Conservation (phyloP, 2,888 invertebrate species). For the Melinopterus prodromus region DNA sequence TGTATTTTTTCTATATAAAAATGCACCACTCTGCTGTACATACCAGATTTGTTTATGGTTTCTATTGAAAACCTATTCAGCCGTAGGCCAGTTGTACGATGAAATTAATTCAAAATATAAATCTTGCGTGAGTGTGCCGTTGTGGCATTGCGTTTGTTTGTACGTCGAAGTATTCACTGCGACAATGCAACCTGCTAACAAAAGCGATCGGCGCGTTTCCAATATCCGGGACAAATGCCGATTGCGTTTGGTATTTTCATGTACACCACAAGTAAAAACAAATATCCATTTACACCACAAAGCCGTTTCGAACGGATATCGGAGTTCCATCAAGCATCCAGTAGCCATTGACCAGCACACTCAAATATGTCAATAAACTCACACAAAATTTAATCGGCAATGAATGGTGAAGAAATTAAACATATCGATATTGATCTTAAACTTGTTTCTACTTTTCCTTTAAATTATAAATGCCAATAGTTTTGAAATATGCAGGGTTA, state of each 20-base stretch:
- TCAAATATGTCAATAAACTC: neutral
- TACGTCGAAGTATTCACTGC: neutral
- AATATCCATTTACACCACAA: neutral
- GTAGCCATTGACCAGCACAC: neutral
- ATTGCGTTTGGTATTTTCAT: neutral
- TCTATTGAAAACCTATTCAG: neutral
- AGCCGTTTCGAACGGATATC: neutral
- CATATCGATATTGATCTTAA: neutral
- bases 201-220: neutral
- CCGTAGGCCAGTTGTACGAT: neutral
- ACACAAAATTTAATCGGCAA: neutral
- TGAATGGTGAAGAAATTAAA: neutral
- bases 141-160: neutral
- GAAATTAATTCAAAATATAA: constrained; percentile 4
- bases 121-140: neutral
- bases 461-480: too few relatives aligned
- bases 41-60: neutral
- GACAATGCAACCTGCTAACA: neutral
- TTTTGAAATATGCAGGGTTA: too few relatives aligned
- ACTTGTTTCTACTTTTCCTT: too few relatives aligned
- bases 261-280: neutral
- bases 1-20: too few relatives aligned
- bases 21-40: too few relatives aligned
- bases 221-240: neutral
- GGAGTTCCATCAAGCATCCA: neutral